A percentile compares a stretch with the other conserved stretches of the same genome.
These are phyloP conservation scores for Oreochromis spilurus DNA, from an alignment of 2,113 vertebrate species.

Conservation along the genomic window DNA sequence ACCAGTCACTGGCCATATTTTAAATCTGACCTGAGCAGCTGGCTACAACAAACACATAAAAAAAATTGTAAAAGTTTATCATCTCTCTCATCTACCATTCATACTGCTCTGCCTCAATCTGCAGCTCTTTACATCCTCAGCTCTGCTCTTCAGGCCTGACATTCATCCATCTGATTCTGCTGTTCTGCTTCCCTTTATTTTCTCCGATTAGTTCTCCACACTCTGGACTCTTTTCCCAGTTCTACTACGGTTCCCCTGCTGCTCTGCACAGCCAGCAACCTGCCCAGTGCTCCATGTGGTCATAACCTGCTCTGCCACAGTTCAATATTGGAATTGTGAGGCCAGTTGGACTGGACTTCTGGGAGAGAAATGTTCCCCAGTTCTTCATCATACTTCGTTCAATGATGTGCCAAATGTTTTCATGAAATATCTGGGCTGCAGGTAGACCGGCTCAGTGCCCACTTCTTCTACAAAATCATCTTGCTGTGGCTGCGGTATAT, in stretches of 20 bases:
- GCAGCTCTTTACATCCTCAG: neutral
- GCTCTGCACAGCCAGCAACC: neutral
- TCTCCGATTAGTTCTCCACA: fast-evolving
- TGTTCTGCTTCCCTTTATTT: neutral
- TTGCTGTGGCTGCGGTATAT: neutral
- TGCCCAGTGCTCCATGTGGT: fast-evolving
- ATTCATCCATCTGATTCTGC: neutral
- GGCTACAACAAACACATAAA: neutral
- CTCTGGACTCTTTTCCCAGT: neutral
- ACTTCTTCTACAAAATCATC: neutral
- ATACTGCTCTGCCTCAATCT: neutral
- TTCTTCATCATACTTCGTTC: neutral
- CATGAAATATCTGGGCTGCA: neutral
- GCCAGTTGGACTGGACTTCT: neutral
- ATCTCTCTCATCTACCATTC: neutral
- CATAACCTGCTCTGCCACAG: neutral
- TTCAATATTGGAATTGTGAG: neutral
- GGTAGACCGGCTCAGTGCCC: neutral
- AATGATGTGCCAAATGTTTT: neutral
- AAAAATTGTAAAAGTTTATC: neutral
- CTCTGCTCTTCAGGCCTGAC: neutral
- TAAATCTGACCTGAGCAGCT: neutral
- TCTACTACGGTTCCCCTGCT: neutral
- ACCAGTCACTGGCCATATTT: neutral
- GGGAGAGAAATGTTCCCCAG: neutral